Evolutionary conservation across 2,888 invertebrate genomes (phyloP).

Genomic region (Galerucella calmariensis): DNA sequence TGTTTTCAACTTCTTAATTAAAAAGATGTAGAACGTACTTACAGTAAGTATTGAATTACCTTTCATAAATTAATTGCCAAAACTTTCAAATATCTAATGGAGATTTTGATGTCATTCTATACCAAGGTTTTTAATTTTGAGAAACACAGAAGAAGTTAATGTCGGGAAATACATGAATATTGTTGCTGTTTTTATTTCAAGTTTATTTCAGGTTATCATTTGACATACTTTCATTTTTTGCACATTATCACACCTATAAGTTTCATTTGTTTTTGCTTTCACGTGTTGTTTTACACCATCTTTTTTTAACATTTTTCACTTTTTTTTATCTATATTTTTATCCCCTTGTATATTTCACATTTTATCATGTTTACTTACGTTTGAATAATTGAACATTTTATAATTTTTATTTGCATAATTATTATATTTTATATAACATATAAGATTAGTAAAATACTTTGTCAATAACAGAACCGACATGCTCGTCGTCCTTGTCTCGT

Average conservation of each 20-base stretch:
- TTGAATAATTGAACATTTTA: conserved; percentile 3
- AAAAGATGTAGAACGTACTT: neutral
- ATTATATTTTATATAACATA: too few species aligned
- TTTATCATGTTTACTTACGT: neutral
- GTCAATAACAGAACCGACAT: too few species aligned
- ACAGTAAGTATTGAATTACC: neutral
- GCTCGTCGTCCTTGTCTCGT: too few species aligned
- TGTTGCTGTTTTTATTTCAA: conserved; percentile 28
- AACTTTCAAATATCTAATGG: neutral
- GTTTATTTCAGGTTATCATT: conserved; percentile 15
- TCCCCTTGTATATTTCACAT: conserved; percentile 8
- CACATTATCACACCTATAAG: conserved; percentile 20
- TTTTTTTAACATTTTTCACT: neutral
- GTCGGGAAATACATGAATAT: conserved; percentile 45
- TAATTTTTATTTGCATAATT: neutral
- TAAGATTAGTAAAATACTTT: too few species aligned
- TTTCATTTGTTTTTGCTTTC: conserved; percentile 29
- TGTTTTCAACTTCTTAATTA: too few species aligned
- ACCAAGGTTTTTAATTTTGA: conserved; percentile 25
- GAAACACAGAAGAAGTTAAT: conserved; percentile 25
- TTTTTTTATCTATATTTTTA: neutral
- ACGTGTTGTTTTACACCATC: conserved; percentile 24
- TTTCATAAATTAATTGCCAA: neutral
- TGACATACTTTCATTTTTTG: conserved; percentile 12
- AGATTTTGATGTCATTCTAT: conserved; percentile 12